Evolutionary conservation across 2,797 vertebrate genomes (phyloP), one percentile per base, ranked within the genome.

Genomic region (Paratrypauchen microcephalus): DNA sequence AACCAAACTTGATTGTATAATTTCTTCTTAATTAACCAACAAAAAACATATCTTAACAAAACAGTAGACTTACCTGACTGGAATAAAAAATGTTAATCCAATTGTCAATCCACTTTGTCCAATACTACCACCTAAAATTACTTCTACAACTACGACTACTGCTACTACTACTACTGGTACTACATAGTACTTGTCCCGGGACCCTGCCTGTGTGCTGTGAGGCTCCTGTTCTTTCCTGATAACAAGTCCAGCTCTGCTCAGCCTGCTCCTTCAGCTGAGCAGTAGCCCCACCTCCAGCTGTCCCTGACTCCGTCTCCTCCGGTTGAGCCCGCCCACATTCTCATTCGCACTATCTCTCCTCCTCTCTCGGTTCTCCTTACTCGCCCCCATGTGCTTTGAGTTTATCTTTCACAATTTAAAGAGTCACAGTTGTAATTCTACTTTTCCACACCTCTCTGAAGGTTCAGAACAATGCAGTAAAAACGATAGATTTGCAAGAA

Each of bases 151-250:
- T 60, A 36, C 69, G 48, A 79, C 85, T 52, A 28, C 55, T 24
- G 62, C 59, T 47, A 26, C 63, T 52, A 36, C 2, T 2, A 65
- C 36, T 2, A 66, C 36, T 62, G n/a, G 23, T 56, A 23, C 52
- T 77, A 77, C 68, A 65, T 26, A 61, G 0, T 55, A 18, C 21
- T 56, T 56, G 66, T 39, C 18, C 69, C n/a, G 54, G 52, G 66
- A 52, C 57, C 21, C 47, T 21, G 5, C 4, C 2, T 50, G 13
- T 26, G 24, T 54, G 47, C 72, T 65, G 83, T 79, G 72, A 66
- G 72, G 73, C 32, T 83, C 45, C 87, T 90, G 89, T 54, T 76
- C 0, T 0, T 54, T 71, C 71, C 86, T 88, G 89, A 90, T 90
- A 89, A 73, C 61, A 26, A 45, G 71, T 69, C 30, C 28, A 60